phyloP scores from a whole-genome alignment of 2,113 vertebrate species.

The Rhinopomastus cyanomelas region DNA sequence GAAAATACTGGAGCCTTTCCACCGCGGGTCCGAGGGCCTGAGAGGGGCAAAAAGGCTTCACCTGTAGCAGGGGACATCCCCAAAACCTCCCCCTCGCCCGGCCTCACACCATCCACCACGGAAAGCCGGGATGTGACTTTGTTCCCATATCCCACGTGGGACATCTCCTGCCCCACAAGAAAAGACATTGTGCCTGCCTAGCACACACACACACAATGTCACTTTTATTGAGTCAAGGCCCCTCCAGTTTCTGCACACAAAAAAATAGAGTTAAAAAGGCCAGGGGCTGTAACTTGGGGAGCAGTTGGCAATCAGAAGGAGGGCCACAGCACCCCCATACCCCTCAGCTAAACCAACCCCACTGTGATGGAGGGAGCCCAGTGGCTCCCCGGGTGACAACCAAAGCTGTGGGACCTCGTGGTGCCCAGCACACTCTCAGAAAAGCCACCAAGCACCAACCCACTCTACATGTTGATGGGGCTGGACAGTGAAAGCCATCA shows the following conservation, averaged over 20 bases:
- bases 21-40: background rate
- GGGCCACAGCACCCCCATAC: fast-evolving
- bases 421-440: background rate
- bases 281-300: background rate
- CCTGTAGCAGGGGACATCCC: too few species aligned
- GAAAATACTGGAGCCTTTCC: background rate
- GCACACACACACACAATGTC: background rate
- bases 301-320: background rate
- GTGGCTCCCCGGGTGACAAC: fast-evolving
- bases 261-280: conserved; percentile 10
- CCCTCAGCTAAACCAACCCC: fast-evolving
- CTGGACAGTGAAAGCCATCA: background rate
- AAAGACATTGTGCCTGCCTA: fast-evolving
- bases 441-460: background rate
- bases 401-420: background rate
- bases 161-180: background rate
- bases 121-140: fast-evolving
- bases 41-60: background rate
- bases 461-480: background rate
- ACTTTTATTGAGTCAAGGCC: conserved; percentile 6
- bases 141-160: fast-evolving
- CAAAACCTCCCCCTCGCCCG: too few species aligned
- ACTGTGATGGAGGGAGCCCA: background rate
- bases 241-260: background rate
- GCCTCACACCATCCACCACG: fast-evolving